Evolutionary conservation across 2,113 vertebrate genomes (phyloP), one percentile per base, ranked within the genome.

Genomic region (Gobio gobio): DNA sequence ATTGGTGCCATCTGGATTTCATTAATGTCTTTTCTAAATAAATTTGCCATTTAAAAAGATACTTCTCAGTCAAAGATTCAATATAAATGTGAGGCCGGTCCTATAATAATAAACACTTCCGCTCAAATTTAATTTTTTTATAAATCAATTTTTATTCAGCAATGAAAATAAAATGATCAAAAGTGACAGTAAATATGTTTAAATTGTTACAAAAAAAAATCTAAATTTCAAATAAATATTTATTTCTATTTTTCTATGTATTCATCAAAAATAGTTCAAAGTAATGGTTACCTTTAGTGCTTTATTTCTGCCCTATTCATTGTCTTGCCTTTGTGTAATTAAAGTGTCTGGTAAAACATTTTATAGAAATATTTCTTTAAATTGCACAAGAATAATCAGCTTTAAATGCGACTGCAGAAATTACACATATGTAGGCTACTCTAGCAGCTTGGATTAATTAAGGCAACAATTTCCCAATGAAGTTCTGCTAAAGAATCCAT

Each of bases 401-500:
- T 36, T 68, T 40, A 36, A 68, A 68, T 7, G 16, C 29, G 26
- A 26, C n/a, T 6, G 14, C 72, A 75, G 13, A 12, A 51, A 75
- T 75, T 1, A 75, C 40, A 10, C 72, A 26, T 43, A n/a, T 4
- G 1, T 45, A 72, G 20, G 40, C 12, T 45, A 40, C 36, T 79
- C 10, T 43, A 4, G 18, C 70, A 74, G 70, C 70, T 74, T 47
- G 70, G n/a, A 26, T 74, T 74, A 47, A 74, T 47, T 74, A 26
- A 47, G 13, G 12, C 70, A 47, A 13, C 12, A 4, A 47, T 47
- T 26, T 74, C 14, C 10, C 70, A 24, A 13, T 47, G n/a, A 47
- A 49, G 3, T 47, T 54, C 20, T 2, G 61, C 61, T 29, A 22
- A 81, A 29, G 78, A 22, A 49, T 81, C 61, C 63, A 51, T 81